A percentile compares a stretch with the other conserved stretches of the same genome.
Evolutionary conservation across 2,797 vertebrate genomes (phyloP).

Genomic region (Pipistrellus kuhlii): DNA sequence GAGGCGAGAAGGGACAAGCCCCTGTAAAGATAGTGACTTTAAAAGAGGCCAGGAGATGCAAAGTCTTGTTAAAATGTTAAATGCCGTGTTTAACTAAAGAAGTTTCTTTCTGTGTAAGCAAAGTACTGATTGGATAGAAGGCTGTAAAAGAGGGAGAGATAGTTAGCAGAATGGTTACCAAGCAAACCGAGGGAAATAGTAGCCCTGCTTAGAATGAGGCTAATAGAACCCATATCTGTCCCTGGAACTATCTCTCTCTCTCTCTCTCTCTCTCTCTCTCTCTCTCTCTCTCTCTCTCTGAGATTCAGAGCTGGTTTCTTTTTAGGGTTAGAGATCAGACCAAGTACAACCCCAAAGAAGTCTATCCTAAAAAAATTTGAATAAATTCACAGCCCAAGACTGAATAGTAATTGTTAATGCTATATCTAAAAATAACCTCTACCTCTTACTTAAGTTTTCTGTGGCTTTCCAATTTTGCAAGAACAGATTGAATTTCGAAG

Average conservation of each 20-base stretch:
- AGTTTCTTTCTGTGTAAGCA: conserved; percentile 36
- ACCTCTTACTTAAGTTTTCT: not conserved
- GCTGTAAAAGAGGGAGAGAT: not conserved
- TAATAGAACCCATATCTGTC: not conserved
- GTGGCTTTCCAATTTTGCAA: conserved; percentile 41
- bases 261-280: too few species aligned
- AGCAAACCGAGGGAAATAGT: not conserved
- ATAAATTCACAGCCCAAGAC: conserved; percentile 14
- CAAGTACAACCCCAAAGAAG: not conserved
- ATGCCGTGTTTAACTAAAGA: conserved; percentile 52
- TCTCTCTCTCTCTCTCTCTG: not conserved
- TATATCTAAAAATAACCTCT: not conserved
- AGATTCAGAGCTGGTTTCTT: not conserved
- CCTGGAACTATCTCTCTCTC: not conserved
- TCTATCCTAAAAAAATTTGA: conserved; percentile 5
- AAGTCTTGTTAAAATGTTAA: conserved; percentile 36
- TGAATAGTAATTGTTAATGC: not conserved
- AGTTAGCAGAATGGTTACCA: not conserved
- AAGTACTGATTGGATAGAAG: conserved; percentile 32
- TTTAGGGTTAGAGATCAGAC: not conserved
- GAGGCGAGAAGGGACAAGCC: not conserved
- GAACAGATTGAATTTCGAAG: not conserved
- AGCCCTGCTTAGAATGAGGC: not conserved
- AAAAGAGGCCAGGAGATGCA: not conserved
- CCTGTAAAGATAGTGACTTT: conserved; percentile 55